phyloP scores from a whole-genome alignment of 1,140 invertebrate species.

The Drosophila lacteicornis region DNA sequence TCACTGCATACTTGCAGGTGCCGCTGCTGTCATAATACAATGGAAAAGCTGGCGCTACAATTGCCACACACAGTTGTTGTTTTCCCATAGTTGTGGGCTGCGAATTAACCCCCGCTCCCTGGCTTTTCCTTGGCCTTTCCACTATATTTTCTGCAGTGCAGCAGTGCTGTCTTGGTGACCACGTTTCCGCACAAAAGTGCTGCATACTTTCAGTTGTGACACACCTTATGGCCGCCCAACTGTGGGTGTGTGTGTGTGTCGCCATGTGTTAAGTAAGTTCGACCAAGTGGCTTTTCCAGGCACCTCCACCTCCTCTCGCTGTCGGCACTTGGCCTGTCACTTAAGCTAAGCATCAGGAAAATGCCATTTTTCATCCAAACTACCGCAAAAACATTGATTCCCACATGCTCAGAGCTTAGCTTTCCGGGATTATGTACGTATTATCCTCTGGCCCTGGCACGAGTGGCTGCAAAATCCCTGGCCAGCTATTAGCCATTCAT shows the following conservation, averaged over 20 bases:
- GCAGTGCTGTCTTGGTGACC: conserved; percentile 27
- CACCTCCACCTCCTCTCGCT: conserved; percentile 14
- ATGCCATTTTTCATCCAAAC: conserved; percentile 32
- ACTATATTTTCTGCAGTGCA: conserved; percentile 13
- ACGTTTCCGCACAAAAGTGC: conserved; percentile 39
- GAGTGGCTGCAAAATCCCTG: conserved; percentile 9
- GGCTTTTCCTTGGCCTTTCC: conserved; percentile 2
- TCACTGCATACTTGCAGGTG: conserved; percentile 78
- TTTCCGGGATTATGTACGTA: background rate
- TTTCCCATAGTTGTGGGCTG: conserved; percentile 45
- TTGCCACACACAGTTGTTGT: conserved; percentile 41
- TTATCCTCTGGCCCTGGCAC: conserved; percentile 17
- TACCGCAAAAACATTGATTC: conserved; percentile 42
- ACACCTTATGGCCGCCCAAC: conserved; percentile 11
- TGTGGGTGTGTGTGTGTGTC: conserved; percentile 15
- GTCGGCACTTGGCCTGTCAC: conserved; percentile 59
- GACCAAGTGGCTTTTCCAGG: conserved; percentile 59
- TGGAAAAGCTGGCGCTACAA: conserved; percentile 51
- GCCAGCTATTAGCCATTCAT: conserved; percentile 10
- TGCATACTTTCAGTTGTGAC: conserved; percentile 28
- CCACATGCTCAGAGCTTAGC: conserved; percentile 8
- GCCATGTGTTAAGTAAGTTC: conserved; percentile 62
- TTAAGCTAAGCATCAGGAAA: conserved; percentile 55
- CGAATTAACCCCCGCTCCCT: conserved; percentile 60
- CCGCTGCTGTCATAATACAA: conserved; percentile 77